These are phyloP conservation scores for Patiria miniata DNA, from an alignment of 35 echinoderm and acorn worm genomes.

Conservation along the genomic window DNA sequence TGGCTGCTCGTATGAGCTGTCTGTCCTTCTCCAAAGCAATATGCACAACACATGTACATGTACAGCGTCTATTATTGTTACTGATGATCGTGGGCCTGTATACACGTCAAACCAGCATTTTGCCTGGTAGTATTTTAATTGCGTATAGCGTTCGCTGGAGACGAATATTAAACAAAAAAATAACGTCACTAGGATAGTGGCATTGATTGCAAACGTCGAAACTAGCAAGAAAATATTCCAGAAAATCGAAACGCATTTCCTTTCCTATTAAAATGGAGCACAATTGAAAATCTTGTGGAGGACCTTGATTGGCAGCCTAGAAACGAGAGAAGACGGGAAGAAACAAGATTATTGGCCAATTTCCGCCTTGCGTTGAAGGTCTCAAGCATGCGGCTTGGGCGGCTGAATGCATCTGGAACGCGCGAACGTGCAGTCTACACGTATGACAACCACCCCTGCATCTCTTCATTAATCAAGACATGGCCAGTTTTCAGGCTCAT, in stretches of 20 bases:
- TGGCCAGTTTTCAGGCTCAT: too few relatives aligned
- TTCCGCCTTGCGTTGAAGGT: background rate
- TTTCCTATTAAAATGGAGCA: conserved; percentile 18
- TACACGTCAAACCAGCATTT: too few relatives aligned
- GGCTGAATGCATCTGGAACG: too few relatives aligned
- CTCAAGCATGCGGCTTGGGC: background rate
- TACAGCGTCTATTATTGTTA: too few relatives aligned
- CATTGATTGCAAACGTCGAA: conserved; percentile 15
- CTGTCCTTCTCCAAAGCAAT: background rate
- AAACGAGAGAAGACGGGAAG: background rate
- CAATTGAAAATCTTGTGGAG: background rate
- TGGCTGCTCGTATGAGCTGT: background rate
- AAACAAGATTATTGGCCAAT: conserved; percentile 22
- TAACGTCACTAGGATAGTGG: background rate
- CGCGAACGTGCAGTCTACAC: too few relatives aligned
- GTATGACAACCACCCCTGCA: too few relatives aligned
- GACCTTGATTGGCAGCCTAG: conserved; percentile 1
- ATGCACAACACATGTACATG: conserved; percentile 12
- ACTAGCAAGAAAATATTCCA: background rate
- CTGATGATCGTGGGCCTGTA: too few relatives aligned
- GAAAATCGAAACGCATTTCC: conserved; percentile 32
- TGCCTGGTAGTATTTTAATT: too few relatives aligned
- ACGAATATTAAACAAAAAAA: too few relatives aligned
- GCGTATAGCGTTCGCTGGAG: too few relatives aligned
- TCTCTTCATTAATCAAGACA: too few relatives aligned